These are phyloP conservation scores for Cephus nigrinus DNA, from an alignment of 2,888 invertebrate species.

Conservation along the genomic window DNA sequence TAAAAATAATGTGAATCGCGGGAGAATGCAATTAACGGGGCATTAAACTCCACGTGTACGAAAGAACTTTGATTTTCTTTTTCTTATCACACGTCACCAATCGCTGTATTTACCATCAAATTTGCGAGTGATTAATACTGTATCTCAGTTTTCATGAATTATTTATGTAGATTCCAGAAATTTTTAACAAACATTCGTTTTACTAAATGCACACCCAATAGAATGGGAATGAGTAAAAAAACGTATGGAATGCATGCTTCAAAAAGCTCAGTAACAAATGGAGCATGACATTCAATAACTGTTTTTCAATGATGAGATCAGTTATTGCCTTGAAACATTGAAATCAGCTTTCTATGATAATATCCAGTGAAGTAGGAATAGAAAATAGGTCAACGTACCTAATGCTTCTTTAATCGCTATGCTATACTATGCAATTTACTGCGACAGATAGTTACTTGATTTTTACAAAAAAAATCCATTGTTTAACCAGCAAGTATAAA, in stretches of 20 bases:
- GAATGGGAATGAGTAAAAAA: background rate
- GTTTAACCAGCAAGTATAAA: background rate
- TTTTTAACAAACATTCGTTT: background rate
- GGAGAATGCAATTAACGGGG: slow-evolving; percentile 32
- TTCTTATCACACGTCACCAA: background rate
- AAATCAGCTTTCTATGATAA: background rate
- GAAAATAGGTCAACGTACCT: background rate
- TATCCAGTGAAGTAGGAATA: background rate
- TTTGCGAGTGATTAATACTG: background rate
- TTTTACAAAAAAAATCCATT: background rate
- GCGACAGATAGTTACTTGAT: background rate
- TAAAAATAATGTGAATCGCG: slow-evolving; percentile 48
- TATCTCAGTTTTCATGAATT: background rate
- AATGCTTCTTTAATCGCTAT: background rate
- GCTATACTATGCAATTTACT: background rate
- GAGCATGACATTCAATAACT: background rate
- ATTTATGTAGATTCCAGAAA: background rate
- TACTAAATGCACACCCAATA: background rate
- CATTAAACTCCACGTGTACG: slow-evolving; percentile 20
- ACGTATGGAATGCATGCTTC: background rate
- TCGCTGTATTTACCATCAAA: background rate
- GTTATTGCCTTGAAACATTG: background rate
- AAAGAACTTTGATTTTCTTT: background rate
- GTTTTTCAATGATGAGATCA: background rate
- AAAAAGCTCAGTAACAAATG: background rate